Evolutionary conservation across 2,888 invertebrate species (phyloP).

Genomic region (Dicranocentrus wangi): DNA sequence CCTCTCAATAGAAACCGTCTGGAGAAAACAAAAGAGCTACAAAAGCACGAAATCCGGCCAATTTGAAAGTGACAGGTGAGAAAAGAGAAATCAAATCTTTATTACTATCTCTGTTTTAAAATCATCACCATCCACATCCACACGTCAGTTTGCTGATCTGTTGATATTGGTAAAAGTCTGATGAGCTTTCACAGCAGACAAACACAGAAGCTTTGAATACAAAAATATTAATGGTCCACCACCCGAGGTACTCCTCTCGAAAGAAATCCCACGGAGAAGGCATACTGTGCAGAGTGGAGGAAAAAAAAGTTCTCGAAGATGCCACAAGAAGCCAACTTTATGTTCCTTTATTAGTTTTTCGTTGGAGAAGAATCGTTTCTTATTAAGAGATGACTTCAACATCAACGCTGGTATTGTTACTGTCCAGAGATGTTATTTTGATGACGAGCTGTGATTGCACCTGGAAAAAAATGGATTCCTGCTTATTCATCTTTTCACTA

Average conservation of each 20-base stretch:
- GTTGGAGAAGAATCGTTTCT: too few relatives aligned
- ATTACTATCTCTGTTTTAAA: slow-evolving; percentile 34
- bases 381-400: too few relatives aligned
- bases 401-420: too few relatives aligned
- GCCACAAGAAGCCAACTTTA: too few relatives aligned
- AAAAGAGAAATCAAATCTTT: slow-evolving; percentile 54
- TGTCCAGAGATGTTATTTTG: slow-evolving; percentile 29
- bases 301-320: too few relatives aligned
- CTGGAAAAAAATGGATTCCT: not conserved
- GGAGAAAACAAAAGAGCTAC: not conserved
- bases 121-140: slow-evolving; percentile 2
- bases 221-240: too few relatives aligned
- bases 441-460: not conserved
- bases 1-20: not conserved
- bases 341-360: too few relatives aligned
- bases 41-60: slow-evolving; percentile 39
- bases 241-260: too few relatives aligned
- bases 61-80: slow-evolving; percentile 57
- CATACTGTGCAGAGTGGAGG: too few relatives aligned
- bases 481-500: slow-evolving; percentile 48
- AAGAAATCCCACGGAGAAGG: too few relatives aligned
- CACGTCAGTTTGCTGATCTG: slow-evolving; percentile 35
- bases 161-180: slow-evolving; percentile 59
- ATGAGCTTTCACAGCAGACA: slow-evolving; percentile 31
- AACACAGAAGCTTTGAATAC: slow-evolving; percentile 16